Evolutionary conservation across 2,888 invertebrate genomes (phyloP), one percentile per base, ranked within the genome.

Genomic region (Nemoura dubitans): DNA sequence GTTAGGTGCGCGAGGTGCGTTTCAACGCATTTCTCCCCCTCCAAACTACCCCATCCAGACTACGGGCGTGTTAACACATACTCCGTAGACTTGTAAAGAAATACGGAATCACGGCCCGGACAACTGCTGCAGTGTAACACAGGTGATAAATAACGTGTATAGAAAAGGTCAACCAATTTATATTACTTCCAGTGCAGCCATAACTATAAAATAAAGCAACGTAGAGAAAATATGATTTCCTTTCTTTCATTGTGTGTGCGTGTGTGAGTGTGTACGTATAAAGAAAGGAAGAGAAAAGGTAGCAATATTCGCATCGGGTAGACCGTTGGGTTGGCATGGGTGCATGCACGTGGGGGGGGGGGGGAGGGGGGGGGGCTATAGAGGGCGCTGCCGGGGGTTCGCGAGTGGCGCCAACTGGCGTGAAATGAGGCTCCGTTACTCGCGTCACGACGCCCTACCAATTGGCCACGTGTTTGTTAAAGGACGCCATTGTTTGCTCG

Each of bases 401-500:
- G 16, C 26, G 6, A 27, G 78, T 26, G 27, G 30, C 81, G 81
- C 81, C 81, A 81, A 81, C 81, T 76, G 78, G 36, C 42, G 86
- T 80, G 83, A 43, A 84, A 86, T 85, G 86, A 84, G 86, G 76
- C 84, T 80, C 86, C 78, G 43, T 85, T 86, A 84, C 84, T 42
- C 85, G 78, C 29, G 85, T 86, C 86, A 86, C 86, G 86, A 80
- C 80, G 86, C 84, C 59, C 27, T 36, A 36, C 26, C 80, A 85
- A 86, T 86, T 86, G 85, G 85, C 86, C 84, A 80, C 85, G 42
- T 84, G 86, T 80, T 86, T 84, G 86, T 86, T 86, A 86, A 26
- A 36, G 86, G 77, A 43, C 59, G 78, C 43, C 85, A 77, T 85
- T 86, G 86, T 86, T 86, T 86, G 85, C 80, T 80, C 36, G 81